phyloP scores from a whole-genome alignment of 2,888 invertebrate genomes.

The Drosophila meridionalis region DNA sequence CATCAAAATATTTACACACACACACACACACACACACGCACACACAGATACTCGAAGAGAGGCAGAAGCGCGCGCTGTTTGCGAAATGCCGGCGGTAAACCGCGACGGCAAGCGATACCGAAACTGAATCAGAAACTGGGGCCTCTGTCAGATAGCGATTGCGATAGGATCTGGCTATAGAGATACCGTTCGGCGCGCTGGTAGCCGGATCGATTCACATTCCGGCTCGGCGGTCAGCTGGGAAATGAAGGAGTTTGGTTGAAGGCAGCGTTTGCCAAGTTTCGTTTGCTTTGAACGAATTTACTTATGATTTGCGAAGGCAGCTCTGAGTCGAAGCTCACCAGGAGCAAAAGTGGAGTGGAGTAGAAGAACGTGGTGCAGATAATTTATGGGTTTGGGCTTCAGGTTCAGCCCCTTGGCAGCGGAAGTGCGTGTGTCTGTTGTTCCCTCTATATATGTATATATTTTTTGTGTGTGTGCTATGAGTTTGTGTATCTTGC shows the following conservation, averaged over 20 bases:
- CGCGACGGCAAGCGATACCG: conserved; percentile 31
- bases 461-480: conserved; percentile 6
- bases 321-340: conserved; percentile 16
- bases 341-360: conserved; percentile 45
- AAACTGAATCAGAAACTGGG: conserved; percentile 17
- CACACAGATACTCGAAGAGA: background rate
- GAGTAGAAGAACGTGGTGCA: conserved; percentile 56
- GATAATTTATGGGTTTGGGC: conserved; percentile 70
- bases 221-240: conserved; percentile 50
- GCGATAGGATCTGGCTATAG: conserved; percentile 33
- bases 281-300: conserved; percentile 31
- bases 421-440: conserved; percentile 71
- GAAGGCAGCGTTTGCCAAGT: conserved; percentile 44
- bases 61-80: conserved; percentile 17
- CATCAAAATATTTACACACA: conserved; percentile 60
- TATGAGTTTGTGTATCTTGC: conserved; percentile 58
- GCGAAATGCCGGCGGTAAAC: conserved; percentile 83
- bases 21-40: conserved; percentile 14
- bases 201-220: conserved; percentile 44
- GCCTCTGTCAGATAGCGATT: conserved; percentile 29
- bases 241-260: conserved; percentile 58
- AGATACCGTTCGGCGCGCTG: conserved; percentile 15
- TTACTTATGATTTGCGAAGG: conserved; percentile 43
- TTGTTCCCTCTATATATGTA: background rate
- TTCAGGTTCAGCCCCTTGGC: conserved; percentile 46